These are phyloP conservation scores for Cinara cedri DNA, from an alignment of 2,888 invertebrate species.

Conservation along the genomic window DNA sequence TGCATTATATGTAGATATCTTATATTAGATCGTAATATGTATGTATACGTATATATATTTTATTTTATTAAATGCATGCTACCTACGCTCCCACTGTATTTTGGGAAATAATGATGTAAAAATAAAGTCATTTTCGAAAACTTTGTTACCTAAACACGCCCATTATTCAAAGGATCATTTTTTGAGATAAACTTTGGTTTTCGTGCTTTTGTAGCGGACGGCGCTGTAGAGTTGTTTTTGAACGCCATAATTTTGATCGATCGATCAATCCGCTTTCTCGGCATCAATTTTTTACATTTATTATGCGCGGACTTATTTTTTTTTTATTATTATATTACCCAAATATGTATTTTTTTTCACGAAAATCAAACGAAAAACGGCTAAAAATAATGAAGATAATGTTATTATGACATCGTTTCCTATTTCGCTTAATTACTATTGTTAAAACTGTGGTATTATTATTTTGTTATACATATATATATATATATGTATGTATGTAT, in stretches of 20 bases:
- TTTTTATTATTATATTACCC: background rate
- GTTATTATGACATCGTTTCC: background rate
- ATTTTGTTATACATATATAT: too few relatives aligned
- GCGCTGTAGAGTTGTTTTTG: background rate
- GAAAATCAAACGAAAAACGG: background rate
- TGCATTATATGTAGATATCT: too few relatives aligned
- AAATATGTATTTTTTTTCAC: too few relatives aligned
- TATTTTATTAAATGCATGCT: too few relatives aligned
- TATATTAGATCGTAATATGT: too few relatives aligned
- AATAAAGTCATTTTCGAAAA: too few relatives aligned
- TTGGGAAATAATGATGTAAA: too few relatives aligned
- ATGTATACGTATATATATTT: too few relatives aligned
- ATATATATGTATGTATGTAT: too few relatives aligned
- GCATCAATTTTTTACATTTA: background rate
- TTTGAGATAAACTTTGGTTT: background rate
- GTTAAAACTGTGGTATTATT: background rate
- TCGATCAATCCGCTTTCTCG: background rate
- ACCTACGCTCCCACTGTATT: too few relatives aligned
- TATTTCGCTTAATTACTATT: background rate
- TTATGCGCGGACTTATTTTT: background rate
- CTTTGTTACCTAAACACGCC: too few relatives aligned
- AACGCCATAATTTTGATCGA: conserved; percentile 27
- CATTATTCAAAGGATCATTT: too few relatives aligned
- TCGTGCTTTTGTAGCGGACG: background rate
- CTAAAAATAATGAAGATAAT: background rate